phyloP scores from a whole-genome alignment of 92 coral and sea anemone species.

The Chrysogorgia sp. region DNA sequence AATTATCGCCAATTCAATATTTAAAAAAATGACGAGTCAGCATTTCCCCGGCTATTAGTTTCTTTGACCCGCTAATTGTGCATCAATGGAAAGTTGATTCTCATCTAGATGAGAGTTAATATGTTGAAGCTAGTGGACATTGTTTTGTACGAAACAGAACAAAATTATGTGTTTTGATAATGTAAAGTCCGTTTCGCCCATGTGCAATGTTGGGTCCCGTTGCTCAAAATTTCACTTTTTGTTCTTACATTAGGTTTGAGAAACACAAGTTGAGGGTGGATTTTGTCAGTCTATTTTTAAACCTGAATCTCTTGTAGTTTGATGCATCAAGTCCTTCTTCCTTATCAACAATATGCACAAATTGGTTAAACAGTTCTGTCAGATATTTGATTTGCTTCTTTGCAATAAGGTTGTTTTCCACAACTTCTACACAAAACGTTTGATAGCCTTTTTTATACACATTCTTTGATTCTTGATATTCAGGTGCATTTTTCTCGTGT shows the following conservation, averaged over 20 bases:
- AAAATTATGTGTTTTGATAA: too few species aligned
- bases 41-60: too few species aligned
- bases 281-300: slow-evolving; percentile 12
- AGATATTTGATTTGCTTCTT: slow-evolving; percentile 29
- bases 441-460: slow-evolving; percentile 11
- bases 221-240: slow-evolving; percentile 38
- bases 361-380: slow-evolving; percentile 24
- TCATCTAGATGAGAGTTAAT: too few species aligned
- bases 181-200: too few species aligned
- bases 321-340: slow-evolving; percentile 41
- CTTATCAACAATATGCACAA: slow-evolving; percentile 4
- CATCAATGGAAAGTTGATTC: too few species aligned
- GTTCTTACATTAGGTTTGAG: slow-evolving; percentile 26
- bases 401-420: slow-evolving; percentile 25
- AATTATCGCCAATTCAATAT: too few species aligned
- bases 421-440: slow-evolving; percentile 26
- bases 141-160: too few species aligned
- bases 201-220: too few species aligned
- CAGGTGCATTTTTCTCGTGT: not conserved
- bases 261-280: slow-evolving; percentile 37
- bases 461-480: not conserved
- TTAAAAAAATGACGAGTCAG: too few species aligned
- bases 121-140: too few species aligned
- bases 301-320: slow-evolving; percentile 14
- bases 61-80: too few species aligned